Percentiles rank a stretch among this genome's conserved stretches.
These are phyloP conservation scores for Styela clava DNA, from an alignment of 23 tunicate species.

Conservation along the genomic window DNA sequence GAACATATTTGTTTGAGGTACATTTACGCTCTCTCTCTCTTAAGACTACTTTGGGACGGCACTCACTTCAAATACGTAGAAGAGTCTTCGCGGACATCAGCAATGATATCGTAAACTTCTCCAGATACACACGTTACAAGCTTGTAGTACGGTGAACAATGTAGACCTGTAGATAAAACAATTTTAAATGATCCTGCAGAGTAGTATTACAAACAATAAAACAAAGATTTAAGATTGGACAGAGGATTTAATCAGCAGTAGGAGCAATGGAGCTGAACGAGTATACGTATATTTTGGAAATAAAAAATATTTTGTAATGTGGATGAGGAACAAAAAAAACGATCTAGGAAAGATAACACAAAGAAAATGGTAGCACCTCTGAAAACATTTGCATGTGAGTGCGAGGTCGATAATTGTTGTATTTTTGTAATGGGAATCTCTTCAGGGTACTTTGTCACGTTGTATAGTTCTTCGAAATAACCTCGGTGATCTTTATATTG, in stretches of 20 bases:
- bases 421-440: not conserved
- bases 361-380: too few relatives aligned
- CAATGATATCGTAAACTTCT: conserved; percentile 1
- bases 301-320: too few relatives aligned
- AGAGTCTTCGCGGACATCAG: conserved; percentile 5
- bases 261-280: too few relatives aligned
- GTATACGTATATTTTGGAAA: too few relatives aligned
- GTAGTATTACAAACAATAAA: not conserved
- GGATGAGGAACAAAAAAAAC: too few relatives aligned
- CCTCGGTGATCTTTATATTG: conserved; percentile 1
- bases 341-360: too few relatives aligned
- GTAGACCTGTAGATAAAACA: not conserved
- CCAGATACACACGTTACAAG: conserved; percentile 8
- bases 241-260: too few relatives aligned
- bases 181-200: not conserved
- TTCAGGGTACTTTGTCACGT: not conserved
- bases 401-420: not conserved
- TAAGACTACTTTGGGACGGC: too few relatives aligned
- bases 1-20: too few relatives aligned
- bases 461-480: conserved; percentile 5
- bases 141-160: conserved; percentile 5
- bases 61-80: conserved; percentile 4
- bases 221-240: too few relatives aligned
- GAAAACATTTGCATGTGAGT: not conserved
- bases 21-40: too few relatives aligned